Evolutionary conservation across 2,797 vertebrate genomes (phyloP).

Genomic region (Clamator glandarius): DNA sequence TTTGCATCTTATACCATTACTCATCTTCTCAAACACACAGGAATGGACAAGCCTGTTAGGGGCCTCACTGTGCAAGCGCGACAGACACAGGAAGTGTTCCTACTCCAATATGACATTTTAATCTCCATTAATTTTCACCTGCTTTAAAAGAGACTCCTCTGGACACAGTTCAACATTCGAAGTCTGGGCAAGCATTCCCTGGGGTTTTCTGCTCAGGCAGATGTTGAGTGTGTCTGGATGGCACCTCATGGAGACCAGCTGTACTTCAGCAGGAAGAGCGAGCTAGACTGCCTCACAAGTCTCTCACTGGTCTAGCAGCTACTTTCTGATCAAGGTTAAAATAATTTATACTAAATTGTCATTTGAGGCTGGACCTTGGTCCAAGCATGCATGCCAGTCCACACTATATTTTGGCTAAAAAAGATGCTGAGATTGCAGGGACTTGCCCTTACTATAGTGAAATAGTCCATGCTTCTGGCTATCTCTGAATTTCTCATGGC

Average conservation of each 20-base stretch:
- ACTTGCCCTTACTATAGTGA: background rate
- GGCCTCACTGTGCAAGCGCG: background rate
- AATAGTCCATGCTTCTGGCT: background rate
- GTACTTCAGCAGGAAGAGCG: background rate
- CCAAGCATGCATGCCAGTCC: background rate
- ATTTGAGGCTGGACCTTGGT: background rate
- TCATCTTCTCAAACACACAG: background rate
- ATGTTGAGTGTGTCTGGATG: background rate
- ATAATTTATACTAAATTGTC: background rate
- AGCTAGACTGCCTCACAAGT: background rate
- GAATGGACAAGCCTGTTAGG: background rate
- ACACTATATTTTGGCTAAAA: background rate
- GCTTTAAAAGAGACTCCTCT: background rate
- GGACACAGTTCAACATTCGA: background rate
- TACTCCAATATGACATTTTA: background rate
- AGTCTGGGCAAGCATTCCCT: background rate
- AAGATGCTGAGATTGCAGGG: background rate
- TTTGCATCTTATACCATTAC: background rate
- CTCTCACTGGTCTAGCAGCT: background rate
- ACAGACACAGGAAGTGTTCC: background rate
- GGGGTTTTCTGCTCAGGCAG: background rate
- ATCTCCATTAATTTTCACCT: slow-evolving; percentile 12
- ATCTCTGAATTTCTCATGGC: background rate
- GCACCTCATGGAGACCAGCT: background rate
- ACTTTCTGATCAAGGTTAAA: slow-evolving; percentile 31